Evolutionary conservation across 1,140 invertebrate genomes (phyloP), one percentile per base, ranked within the genome.

Genomic region (Aphaenogaster rudis): DNA sequence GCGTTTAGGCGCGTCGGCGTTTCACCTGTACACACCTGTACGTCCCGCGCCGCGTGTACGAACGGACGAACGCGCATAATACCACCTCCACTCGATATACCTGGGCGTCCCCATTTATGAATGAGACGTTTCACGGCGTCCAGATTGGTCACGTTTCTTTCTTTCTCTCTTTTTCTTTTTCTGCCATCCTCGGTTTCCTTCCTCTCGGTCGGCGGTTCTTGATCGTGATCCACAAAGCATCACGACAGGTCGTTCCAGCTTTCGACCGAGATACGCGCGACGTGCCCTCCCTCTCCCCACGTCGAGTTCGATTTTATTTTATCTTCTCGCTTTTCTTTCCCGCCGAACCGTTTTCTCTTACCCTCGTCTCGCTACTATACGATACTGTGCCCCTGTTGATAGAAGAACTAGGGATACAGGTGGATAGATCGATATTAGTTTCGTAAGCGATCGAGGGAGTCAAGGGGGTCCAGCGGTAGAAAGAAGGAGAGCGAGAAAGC

Each of bases 121-220:
- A 93, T 93, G 90, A 90, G 86, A 92, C 71, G 54, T 66, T 42
- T 85, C 71, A n/a, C 66, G 80, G 66, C 81, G 39, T 67, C 48
- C 67, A 52, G 88, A 90, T 92, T 91, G 86, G 88, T 88, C 88
- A 89, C 88, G 15, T 81, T 63, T 45, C 72, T 57, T 72, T 82
- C 36, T 69, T 86, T 84, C 85, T 28, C 6, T 72, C 39, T 88
- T 86, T 90, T 54, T 78, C 42, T 69, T n/a, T 69, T 87, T 81
- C 84, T 74, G 66, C 21, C 76, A 67, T 28, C 71, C 57, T 57
- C 66, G 57, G 57, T 77, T 91, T 42, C 61, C 15, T 39, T 36
- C 13, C 8, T 54, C 45, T 57, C 48, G n/a, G 42, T 61, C 57
- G 42, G 59, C 74, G 17, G 7, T 28, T 69, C n/a, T 28, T 33